Conservation (phyloP, 2,888 invertebrate genomes). For the Stomorhina lunata region DNA sequence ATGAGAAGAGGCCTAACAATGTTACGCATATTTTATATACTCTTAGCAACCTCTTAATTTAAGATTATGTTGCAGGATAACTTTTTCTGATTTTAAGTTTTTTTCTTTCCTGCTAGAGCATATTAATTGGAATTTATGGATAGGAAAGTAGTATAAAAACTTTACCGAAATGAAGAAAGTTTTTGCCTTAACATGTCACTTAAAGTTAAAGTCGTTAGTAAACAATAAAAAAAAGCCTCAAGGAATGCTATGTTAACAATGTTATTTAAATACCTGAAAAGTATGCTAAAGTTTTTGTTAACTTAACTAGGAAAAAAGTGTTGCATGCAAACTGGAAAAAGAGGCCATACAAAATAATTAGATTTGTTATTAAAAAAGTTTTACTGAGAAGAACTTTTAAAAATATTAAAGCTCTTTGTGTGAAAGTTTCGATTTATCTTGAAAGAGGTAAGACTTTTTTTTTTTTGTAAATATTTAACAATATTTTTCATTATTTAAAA, state of each 20-base stretch:
- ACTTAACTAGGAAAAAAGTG: neutral
- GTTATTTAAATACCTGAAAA: slow-evolving; percentile 7
- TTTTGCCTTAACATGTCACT: slow-evolving; percentile 24
- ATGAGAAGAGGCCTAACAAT: neutral
- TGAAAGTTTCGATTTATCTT: too few relatives aligned
- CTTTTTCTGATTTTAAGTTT: neutral
- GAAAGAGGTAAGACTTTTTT: too few relatives aligned
- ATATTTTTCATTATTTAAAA: too few relatives aligned
- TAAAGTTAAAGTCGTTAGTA: slow-evolving; percentile 35
- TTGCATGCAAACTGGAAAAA: neutral
- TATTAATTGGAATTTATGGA: slow-evolving; percentile 39
- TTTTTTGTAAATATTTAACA: too few relatives aligned
- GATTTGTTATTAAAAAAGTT: too few relatives aligned
- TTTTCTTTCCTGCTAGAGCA: slow-evolving; percentile 4
- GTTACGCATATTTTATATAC: neutral
- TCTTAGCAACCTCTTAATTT: neutral
- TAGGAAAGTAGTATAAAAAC: neutral
- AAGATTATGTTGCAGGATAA: neutral
- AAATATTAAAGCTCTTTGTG: neutral
- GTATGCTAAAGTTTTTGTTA: slow-evolving; percentile 35
- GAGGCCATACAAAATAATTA: neutral
- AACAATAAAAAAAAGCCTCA: neutral
- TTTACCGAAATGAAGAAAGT: slow-evolving; percentile 30
- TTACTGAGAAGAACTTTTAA: neutral
- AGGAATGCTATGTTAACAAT: slow-evolving; percentile 5